These are phyloP conservation scores for Lepidonotus clava DNA, from an alignment of 2,888 invertebrate genomes.

Conservation along the genomic window DNA sequence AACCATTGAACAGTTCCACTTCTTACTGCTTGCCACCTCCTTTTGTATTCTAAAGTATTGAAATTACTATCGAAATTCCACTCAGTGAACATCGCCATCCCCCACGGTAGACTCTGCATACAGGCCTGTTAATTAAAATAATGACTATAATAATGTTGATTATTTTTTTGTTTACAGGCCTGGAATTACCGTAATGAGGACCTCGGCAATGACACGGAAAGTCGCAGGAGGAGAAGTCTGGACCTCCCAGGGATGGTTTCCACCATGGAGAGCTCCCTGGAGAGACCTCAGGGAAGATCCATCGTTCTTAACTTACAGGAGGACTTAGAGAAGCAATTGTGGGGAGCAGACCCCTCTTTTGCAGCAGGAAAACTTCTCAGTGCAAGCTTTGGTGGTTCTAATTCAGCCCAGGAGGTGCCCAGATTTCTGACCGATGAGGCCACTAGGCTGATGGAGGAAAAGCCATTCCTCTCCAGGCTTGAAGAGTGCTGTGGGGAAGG, in stretches of 20 bases:
- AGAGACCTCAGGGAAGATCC: not conserved
- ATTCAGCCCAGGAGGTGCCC: not conserved
- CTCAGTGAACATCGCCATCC: not conserved
- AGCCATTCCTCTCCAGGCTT: not conserved
- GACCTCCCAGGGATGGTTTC: not conserved
- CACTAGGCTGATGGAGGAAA: not conserved
- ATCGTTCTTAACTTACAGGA: conserved; percentile 10
- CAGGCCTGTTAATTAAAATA: not conserved
- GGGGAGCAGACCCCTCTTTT: not conserved
- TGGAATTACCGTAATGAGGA: conserved; percentile 26
- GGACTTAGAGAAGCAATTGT: not conserved
- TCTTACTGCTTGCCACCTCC: too few relatives aligned
- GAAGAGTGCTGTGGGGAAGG: conserved; percentile 11
- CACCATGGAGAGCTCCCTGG: not conserved
- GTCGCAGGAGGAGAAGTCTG: not conserved
- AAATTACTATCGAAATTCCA: too few relatives aligned
- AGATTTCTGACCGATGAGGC: not conserved
- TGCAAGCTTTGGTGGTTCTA: not conserved
- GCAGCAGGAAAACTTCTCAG: not conserved
- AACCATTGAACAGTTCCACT: too few relatives aligned
- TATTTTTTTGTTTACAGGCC: conserved; percentile 2
- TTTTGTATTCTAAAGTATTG: too few relatives aligned
- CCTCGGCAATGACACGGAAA: not conserved
- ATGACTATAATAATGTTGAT: not conserved
- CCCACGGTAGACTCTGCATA: not conserved